Conservation (phyloP, 2,797 vertebrate genomes). For the Sylvilagus floridanus region DNA sequence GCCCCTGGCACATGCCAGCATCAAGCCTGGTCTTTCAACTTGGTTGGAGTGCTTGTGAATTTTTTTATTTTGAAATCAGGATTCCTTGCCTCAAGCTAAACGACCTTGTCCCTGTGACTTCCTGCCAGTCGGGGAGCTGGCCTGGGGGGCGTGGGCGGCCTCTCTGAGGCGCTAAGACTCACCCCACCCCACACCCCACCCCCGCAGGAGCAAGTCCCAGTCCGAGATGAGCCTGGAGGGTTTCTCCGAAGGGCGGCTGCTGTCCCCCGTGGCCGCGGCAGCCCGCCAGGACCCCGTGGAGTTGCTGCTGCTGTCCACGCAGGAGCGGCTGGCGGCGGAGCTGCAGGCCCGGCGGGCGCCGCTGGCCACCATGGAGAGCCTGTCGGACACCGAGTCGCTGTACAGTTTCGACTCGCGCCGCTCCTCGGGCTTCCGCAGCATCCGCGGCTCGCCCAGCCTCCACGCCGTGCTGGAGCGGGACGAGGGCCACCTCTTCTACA, state of each 20-base stretch:
- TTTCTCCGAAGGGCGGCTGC: constrained; percentile 95
- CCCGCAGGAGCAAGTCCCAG: constrained; percentile 94
- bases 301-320: constrained; percentile 95
- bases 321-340: constrained; percentile 95
- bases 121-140: neutral
- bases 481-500: constrained; percentile 91
- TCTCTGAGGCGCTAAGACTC: neutral
- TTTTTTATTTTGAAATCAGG: neutral
- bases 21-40: neutral
- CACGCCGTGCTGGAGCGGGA: constrained; percentile 93
- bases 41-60: neutral
- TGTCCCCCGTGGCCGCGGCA: constrained; percentile 81
- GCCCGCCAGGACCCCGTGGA: constrained; percentile 92
- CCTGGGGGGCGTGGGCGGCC: neutral
- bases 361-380: constrained; percentile 97
- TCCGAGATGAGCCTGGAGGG: constrained; percentile 98
- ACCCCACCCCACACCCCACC: neutral
- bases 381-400: constrained; percentile 97
- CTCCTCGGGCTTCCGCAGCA: constrained; percentile 94
- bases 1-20: neutral
- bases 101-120: neutral
- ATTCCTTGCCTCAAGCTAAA: neutral
- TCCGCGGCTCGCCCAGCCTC: constrained; percentile 96
- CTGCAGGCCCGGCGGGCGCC: constrained; percentile 96
- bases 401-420: constrained; percentile 98